phyloP scores from a whole-genome alignment of 2,113 vertebrate species.

The Anolis carolinensis region DNA sequence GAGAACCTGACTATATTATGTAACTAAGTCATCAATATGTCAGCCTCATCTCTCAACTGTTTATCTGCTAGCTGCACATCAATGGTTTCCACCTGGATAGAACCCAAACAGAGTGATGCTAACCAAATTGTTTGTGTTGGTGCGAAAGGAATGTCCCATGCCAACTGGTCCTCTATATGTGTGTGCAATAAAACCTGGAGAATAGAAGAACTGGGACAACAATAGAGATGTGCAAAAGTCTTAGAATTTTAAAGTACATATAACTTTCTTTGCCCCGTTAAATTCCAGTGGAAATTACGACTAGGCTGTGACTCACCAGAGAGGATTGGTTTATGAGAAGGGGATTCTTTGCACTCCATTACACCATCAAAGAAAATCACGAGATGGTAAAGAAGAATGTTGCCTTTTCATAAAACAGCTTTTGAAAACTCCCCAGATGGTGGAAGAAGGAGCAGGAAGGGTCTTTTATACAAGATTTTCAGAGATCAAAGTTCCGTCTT shows the following conservation, averaged over 20 bases:
- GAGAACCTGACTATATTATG: too few relatives aligned
- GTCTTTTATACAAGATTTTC: not conserved
- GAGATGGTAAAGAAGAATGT: not conserved
- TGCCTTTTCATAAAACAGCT: constrained; percentile 20
- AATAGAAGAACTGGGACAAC: not conserved
- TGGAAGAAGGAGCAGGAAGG: not conserved
- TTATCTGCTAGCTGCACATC: not conserved
- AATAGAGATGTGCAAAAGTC: not conserved
- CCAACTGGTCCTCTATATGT: too few relatives aligned
- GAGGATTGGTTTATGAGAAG: not conserved
- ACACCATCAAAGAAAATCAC: constrained; percentile 3
- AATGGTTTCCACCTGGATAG: too few relatives aligned
- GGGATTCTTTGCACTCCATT: not conserved
- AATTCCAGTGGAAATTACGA: not conserved
- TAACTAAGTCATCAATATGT: too few relatives aligned
- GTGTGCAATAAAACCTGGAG: not conserved
- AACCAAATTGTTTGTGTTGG: not conserved
- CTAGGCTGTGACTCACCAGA: not conserved
- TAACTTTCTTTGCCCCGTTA: not conserved
- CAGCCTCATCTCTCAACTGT: not conserved
- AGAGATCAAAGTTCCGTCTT: constrained; percentile 18
- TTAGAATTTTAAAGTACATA: not conserved
- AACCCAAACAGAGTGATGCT: not conserved
- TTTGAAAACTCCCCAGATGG: not conserved
- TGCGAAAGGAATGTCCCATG: too few relatives aligned